Conservation (phyloP, 2,797 vertebrate species). For the Artibeus jamaicensis region DNA sequence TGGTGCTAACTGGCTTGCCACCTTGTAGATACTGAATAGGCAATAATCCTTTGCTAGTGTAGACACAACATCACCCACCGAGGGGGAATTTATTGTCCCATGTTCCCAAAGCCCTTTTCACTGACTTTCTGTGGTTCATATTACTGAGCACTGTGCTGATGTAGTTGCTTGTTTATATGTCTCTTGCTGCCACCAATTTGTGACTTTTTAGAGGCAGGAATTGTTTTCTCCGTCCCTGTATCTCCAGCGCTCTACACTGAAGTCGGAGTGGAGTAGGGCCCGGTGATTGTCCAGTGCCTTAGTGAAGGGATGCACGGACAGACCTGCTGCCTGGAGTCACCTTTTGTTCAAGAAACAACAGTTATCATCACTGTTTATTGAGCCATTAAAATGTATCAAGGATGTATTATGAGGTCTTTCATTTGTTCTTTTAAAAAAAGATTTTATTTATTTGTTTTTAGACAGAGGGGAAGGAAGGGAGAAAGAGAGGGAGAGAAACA, state of each 20-base stretch:
- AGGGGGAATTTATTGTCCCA: not conserved
- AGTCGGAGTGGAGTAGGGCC: accelerated
- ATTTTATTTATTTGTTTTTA: too few species aligned
- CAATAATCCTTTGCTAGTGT: not conserved
- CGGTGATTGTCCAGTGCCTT: not conserved
- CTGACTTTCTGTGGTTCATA: not conserved
- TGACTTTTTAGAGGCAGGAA: not conserved
- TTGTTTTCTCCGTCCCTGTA: not conserved
- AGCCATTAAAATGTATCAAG: not conserved
- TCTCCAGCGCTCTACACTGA: not conserved
- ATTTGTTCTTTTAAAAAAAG: not conserved
- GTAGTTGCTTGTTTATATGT: not conserved
- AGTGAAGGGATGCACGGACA: not conserved
- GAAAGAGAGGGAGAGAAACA: too few species aligned
- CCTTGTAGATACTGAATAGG: not conserved
- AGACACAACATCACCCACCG: not conserved
- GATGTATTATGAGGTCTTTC: not conserved
- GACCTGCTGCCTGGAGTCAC: not conserved
- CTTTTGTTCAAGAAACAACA: not conserved
- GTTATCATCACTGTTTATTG: not conserved
- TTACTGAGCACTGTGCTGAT: not conserved
- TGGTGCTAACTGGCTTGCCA: not conserved
- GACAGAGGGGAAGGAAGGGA: too few species aligned
- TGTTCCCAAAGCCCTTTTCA: not conserved
- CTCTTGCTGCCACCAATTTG: not conserved